phyloP scores from a whole-genome alignment of 2,797 vertebrate genomes.

The Scarus forsteni region DNA sequence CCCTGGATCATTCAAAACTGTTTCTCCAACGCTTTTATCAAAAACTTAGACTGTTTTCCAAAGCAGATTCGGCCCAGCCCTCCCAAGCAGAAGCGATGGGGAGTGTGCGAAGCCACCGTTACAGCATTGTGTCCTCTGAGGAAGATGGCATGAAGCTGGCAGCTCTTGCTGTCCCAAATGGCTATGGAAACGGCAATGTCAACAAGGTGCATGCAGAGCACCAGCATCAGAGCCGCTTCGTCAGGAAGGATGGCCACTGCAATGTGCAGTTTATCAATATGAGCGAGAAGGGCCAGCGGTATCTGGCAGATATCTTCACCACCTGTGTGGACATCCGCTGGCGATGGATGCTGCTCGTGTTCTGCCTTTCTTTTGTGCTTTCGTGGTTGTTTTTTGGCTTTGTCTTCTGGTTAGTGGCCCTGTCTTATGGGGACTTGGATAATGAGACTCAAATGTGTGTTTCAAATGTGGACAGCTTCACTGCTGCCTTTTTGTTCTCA shows the following conservation, averaged over 20 bases:
- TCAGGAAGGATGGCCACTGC: slow-evolving; percentile 96
- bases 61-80: slow-evolving; percentile 91
- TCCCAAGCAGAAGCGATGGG: slow-evolving; percentile 93
- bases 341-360: slow-evolving; percentile 98
- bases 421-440: slow-evolving; percentile 92
- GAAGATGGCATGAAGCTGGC: slow-evolving; percentile 97
- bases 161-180: slow-evolving; percentile 90
- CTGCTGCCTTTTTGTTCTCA: slow-evolving; percentile 96
- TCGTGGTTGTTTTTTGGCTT: slow-evolving; percentile 98
- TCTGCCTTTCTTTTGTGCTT: slow-evolving; percentile 94
- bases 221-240: slow-evolving; percentile 92
- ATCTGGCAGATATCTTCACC: slow-evolving; percentile 98
- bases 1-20: slow-evolving; percentile 92
- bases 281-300: slow-evolving; percentile 96
- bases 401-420: slow-evolving; percentile 95
- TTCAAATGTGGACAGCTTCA: slow-evolving; percentile 96
- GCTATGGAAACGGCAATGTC: slow-evolving; percentile 90
- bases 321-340: slow-evolving; percentile 97
- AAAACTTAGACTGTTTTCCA: slow-evolving; percentile 99
- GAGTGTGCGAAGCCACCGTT: slow-evolving; percentile 97
- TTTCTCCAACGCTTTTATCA: slow-evolving; percentile 98
- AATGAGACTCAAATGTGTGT: slow-evolving; percentile 88
- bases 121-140: slow-evolving; percentile 97
- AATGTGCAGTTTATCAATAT: slow-evolving; percentile 98
- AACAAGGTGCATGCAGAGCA: slow-evolving; percentile 89